Percentiles rank a stretch among this genome's conserved stretches.
These are phyloP conservation scores for Drosophila yakuba DNA, from an alignment of 1,140 invertebrate genomes.

Conservation along the genomic window DNA sequence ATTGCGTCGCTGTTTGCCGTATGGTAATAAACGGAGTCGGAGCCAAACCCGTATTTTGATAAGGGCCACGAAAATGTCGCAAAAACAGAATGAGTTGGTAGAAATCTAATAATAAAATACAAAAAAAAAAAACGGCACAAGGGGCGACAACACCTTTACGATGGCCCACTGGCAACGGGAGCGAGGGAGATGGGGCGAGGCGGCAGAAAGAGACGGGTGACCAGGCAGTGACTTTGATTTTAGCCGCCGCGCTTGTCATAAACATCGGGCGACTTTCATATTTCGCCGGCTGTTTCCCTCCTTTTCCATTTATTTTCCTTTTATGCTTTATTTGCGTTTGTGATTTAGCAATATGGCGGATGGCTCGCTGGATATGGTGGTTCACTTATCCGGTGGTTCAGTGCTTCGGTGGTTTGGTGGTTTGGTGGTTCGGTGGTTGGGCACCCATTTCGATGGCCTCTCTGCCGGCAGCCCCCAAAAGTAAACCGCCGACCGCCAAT, in stretches of 20 bases:
- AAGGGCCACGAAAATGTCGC: conserved; percentile 69
- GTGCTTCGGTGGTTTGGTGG: not conserved
- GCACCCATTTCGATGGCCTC: conserved; percentile 19
- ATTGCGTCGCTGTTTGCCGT: conserved; percentile 35
- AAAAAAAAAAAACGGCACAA: conserved; percentile 38
- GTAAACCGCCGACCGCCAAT: conserved; percentile 36
- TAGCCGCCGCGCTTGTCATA: conserved; percentile 78
- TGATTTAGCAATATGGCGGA: conserved; percentile 80
- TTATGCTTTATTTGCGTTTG: conserved; percentile 77
- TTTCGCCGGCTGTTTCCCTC: conserved; percentile 75
- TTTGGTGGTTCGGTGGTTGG: conserved; percentile 5
- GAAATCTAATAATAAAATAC: conserved; percentile 64
- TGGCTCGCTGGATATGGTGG: conserved; percentile 16
- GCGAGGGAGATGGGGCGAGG: conserved; percentile 2
- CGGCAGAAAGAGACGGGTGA: conserved; percentile 11
- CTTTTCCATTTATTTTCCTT: conserved; percentile 53
- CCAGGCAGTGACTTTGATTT: conserved; percentile 71
- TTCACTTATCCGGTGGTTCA: conserved; percentile 28
- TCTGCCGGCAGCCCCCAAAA: conserved; percentile 45
- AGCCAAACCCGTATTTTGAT: conserved; percentile 60
- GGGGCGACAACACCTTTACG: conserved; percentile 34
- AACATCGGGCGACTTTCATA: conserved; percentile 71
- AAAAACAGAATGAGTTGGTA: conserved; percentile 63
- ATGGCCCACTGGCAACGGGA: not conserved
- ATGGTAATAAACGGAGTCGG: conserved; percentile 57